These are phyloP conservation scores for Habrosyne pyritoides DNA, from an alignment of 2,888 invertebrate genomes.

Conservation along the genomic window DNA sequence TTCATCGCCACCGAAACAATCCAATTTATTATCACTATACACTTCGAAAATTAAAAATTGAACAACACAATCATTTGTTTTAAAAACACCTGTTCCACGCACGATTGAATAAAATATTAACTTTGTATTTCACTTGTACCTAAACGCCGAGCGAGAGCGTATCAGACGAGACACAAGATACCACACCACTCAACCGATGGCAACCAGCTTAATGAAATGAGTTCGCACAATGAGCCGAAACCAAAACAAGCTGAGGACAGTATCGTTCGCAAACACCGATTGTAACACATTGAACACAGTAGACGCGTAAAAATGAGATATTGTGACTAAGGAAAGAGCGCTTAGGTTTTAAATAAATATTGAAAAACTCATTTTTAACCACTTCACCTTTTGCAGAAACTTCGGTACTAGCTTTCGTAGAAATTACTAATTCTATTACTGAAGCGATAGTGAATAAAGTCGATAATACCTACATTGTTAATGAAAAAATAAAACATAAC, in stretches of 20 bases:
- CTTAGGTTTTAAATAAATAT: not conserved
- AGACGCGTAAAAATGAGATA: not conserved
- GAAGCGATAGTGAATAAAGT: too few species aligned
- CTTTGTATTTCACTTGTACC: not conserved
- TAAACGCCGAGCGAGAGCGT: not conserved
- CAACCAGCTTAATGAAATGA: constrained; percentile 45
- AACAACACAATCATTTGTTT: not conserved
- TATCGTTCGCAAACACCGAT: constrained; percentile 41
- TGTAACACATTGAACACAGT: constrained; percentile 22
- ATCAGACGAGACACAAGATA: constrained; percentile 12
- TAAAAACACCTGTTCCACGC: not conserved
- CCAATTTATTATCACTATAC: not conserved
- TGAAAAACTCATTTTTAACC: not conserved
- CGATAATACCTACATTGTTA: not conserved
- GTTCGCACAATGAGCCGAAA: constrained; percentile 58
- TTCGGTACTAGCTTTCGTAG: too few species aligned
- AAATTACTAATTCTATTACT: too few species aligned
- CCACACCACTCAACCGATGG: constrained; percentile 33
- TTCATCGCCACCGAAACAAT: not conserved
- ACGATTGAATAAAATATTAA: not conserved
- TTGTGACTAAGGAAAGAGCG: not conserved
- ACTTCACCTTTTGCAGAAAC: not conserved
- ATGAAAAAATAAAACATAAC: not conserved
- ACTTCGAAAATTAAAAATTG: not conserved
- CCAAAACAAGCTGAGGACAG: constrained; percentile 61